phyloP scores from a whole-genome alignment of 53 echinoderm and acorn worm species.

The Crossaster papposus region DNA sequence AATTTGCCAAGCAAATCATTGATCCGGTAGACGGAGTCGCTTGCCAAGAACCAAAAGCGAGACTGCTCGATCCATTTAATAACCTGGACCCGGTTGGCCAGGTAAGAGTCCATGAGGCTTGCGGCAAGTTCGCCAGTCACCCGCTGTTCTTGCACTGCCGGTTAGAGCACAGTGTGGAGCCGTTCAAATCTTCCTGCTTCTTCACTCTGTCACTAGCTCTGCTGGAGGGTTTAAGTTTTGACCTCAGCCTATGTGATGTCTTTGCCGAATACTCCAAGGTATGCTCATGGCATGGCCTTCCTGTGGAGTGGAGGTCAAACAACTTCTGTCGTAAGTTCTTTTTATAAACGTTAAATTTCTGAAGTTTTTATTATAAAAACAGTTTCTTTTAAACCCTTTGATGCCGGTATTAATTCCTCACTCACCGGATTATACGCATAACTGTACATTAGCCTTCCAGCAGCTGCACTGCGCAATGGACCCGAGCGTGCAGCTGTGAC shows the following conservation, averaged over 20 bases:
- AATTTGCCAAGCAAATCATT: neutral
- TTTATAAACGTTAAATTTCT: neutral
- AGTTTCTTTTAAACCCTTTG: too few relatives aligned
- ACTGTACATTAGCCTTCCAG: too few relatives aligned
- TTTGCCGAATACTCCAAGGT: neutral
- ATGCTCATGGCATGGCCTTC: neutral
- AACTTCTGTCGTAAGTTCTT: neutral
- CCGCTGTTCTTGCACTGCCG: neutral
- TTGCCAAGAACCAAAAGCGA: neutral
- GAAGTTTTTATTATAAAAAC: neutral
- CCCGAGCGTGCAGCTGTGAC: too few relatives aligned
- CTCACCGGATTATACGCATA: too few relatives aligned
- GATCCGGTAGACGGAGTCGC: neutral
- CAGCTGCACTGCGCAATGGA: too few relatives aligned
- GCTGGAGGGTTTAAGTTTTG: neutral
- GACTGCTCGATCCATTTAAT: neutral
- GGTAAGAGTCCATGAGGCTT: neutral
- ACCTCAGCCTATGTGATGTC: neutral
- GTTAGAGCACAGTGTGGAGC: neutral
- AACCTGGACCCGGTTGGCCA: neutral
- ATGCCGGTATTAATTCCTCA: too few relatives aligned
- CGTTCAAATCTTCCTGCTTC: neutral
- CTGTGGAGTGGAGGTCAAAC: conserved; percentile 3
- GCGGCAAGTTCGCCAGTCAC: neutral
- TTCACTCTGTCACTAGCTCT: neutral